Base-by-base conservation (phyloP, 2,113 vertebrate genomes). In the Heliornis fulica region DNA sequence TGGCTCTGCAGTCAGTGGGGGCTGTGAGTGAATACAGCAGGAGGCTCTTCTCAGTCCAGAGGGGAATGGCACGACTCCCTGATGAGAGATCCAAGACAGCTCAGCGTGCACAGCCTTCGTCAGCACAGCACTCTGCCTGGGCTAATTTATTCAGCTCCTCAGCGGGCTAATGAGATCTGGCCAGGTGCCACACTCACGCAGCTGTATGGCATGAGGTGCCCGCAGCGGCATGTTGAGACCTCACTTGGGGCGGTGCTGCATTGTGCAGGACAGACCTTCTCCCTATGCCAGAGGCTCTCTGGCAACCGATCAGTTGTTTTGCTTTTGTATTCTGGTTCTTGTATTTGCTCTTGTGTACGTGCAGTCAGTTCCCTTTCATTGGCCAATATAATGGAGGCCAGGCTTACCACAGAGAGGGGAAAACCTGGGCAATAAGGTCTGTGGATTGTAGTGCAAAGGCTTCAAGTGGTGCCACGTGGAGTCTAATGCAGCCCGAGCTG, bases 71-170 rank as follows among this genome's bases (percentile, higher is more conserved):
- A 23, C 3, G 5, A 19, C 22, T 87, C 25, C 63, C 56, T 26
- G 69, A 69, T 43, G 56, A 54, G 72, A 31, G 63, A 18, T 1
- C 3, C 70, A 13, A 59, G 41, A 8, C 51, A 34, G 88, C 88
- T 76, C 43, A 15, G 48, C 0, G 1, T 29, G 31, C 0, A 0
- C 51, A 4, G 46, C 2, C 32, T 18, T 72, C 3, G 2, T 53
- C 80, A 45, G 76, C 2, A 2, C 63, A 80, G 51, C 31, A 1
- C 56, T 91, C 59, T 86, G 40, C 72, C 88, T 40, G 29, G 45
- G 51, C 31, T 54, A 9, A 46, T 87, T 93, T 63, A 54, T 75
- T 70, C 82, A 50, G 85, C 56, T 54, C 3, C 72, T 81, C 20
- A 11, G 43, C 31, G 13, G 63, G 59, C 50, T 94, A 32, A 77